Base-by-base conservation (phyloP, 2,113 vertebrate genomes). In the Microtus richardsoni region DNA sequence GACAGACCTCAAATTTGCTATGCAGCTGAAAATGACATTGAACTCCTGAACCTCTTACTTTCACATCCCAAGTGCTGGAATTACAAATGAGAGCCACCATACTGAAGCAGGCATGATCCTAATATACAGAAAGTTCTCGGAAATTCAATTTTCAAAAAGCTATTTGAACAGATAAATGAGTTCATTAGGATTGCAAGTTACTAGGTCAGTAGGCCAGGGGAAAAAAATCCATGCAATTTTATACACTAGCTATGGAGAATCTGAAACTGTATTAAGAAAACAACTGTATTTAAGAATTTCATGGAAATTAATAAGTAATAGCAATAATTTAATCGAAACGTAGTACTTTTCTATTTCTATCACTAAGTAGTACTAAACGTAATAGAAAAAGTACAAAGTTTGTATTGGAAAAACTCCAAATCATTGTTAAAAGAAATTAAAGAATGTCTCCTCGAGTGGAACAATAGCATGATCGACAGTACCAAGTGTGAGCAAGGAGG, bases 391-490 rank as follows among this genome's bases (percentile, higher is more conserved):
- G 54, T 47, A 39, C 28, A 84, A 94, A 95, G 83, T 77, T 60
- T 85, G 13, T 89, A 86, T 77, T 88, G 28, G 70, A 19, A 94
- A 94, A 94, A 89, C 12, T 91, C 78, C 21, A 93, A 94, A 94
- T 60, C 21, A 47, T 58, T 92, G 36, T 75, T 94, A 85, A 96
- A 92, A 91, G n/a, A 87, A 93, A 96, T 85, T 88, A 62, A 89
- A 94, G 11, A 79, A 75, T 52, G 91, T 28, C 44, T 95, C 91
- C 89, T 79, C 92, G 92, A 96, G 94, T 77, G 49, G 70, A 95
- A 96, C 90, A 66, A 52, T 21, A 94, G 44, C 47, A 96, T 94
- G 93, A 97, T 10, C 95, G 93, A 97, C 78, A 97, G 60, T 70
- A 89, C 86, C 86, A 94, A 95, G 7, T 94, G 93, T 52, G 90